These are phyloP conservation scores for Thripadectes ignobilis DNA, from an alignment of 2,797 vertebrate genomes.

Conservation along the genomic window DNA sequence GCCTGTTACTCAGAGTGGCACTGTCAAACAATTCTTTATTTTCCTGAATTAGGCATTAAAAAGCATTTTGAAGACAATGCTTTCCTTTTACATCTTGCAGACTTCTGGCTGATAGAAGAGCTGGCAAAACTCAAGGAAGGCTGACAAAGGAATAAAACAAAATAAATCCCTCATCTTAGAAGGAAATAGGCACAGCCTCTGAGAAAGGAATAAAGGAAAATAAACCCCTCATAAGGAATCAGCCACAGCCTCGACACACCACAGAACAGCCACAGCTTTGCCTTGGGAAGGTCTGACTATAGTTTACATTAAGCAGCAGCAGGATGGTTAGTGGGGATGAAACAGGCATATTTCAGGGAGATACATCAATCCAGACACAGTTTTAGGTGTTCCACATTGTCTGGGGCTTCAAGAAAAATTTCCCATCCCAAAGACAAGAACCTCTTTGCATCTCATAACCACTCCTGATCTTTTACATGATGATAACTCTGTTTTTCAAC, in stretches of 20 bases:
- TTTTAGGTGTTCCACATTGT: background rate
- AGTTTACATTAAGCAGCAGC: fast-evolving
- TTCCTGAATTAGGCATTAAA: background rate
- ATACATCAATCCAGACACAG: background rate
- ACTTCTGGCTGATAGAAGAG: background rate
- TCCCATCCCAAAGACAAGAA: background rate
- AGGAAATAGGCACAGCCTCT: background rate
- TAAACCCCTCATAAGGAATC: background rate
- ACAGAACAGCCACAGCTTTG: background rate
- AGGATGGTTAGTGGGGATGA: background rate
- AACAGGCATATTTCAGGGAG: background rate
- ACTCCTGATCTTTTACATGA: background rate
- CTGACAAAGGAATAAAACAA: background rate
- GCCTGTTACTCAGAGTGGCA: background rate
- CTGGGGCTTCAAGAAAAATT: background rate
- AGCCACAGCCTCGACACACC: background rate
- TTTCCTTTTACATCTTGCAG: background rate
- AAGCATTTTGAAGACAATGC: background rate
- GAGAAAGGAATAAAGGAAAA: background rate
- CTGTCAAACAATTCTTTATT: background rate
- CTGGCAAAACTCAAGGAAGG: background rate
- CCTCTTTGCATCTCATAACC: background rate
- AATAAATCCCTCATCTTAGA: background rate
- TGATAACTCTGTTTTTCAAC: background rate
- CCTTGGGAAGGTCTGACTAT: background rate